Evolutionary conservation across 23 tunicate species (phyloP).

Genomic region (Styela plicata): DNA sequence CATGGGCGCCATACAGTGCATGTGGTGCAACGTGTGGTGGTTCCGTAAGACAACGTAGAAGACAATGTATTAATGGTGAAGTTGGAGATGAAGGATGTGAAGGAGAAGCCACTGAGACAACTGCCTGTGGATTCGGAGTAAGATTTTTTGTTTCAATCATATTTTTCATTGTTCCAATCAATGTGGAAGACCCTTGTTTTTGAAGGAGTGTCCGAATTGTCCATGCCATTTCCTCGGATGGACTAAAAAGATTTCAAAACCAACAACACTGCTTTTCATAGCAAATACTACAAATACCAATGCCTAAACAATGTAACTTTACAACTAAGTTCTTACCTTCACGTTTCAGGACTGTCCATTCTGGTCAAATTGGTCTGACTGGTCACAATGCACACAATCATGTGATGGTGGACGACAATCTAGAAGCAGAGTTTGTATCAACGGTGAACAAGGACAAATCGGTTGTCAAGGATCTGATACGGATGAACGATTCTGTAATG

Average conservation of each 20-base stretch:
- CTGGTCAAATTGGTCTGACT: slow-evolving; percentile 56
- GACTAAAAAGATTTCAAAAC: too few relatives aligned
- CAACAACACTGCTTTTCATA: too few relatives aligned
- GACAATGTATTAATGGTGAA: slow-evolving; percentile 19
- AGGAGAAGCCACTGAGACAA: neutral
- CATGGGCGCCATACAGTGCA: slow-evolving; percentile 3
- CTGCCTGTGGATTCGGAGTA: slow-evolving; percentile 30
- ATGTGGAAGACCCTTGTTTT: too few relatives aligned
- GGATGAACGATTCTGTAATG: slow-evolving; percentile 15
- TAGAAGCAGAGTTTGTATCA: slow-evolving; percentile 43
- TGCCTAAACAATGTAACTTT: too few relatives aligned
- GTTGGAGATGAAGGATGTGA: slow-evolving; percentile 26
- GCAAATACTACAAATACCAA: too few relatives aligned
- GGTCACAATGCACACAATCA: slow-evolving; percentile 50
- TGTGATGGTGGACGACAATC: slow-evolving; percentile 69
- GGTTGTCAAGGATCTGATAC: slow-evolving; percentile 45
- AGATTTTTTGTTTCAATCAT: neutral
- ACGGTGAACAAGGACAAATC: slow-evolving; percentile 29
- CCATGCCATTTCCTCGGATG: too few relatives aligned
- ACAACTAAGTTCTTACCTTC: too few relatives aligned
- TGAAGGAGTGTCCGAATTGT: too few relatives aligned
- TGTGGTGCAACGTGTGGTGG: slow-evolving; percentile 30
- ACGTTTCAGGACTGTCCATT: slow-evolving; percentile 51
- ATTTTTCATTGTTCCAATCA: too few relatives aligned
- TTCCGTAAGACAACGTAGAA: neutral